Conservation (phyloP, 2,888 invertebrate genomes). For the Pyrrhia umbra region DNA sequence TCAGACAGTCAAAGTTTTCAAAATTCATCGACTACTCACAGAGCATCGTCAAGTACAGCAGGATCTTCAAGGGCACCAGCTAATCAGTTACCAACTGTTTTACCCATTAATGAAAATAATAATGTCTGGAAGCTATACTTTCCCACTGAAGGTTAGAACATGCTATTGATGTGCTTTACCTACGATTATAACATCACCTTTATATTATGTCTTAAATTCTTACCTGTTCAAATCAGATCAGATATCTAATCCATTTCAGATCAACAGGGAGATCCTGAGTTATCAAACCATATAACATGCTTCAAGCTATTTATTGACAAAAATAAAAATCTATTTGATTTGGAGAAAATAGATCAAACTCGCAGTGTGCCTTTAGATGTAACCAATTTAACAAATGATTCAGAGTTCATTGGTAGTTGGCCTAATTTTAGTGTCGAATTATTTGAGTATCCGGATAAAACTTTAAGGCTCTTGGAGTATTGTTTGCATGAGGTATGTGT, state of each 20-base stretch:
- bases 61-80: slow-evolving; percentile 81
- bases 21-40: slow-evolving; percentile 71
- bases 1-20: slow-evolving; percentile 73
- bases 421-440: slow-evolving; percentile 92
- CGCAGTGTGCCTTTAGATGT: slow-evolving; percentile 91
- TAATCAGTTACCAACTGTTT: slow-evolving; percentile 80
- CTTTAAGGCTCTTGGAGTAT: slow-evolving; percentile 93
- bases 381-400: slow-evolving; percentile 88
- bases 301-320: slow-evolving; percentile 79
- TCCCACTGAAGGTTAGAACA: slow-evolving; percentile 90
- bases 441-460: slow-evolving; percentile 91
- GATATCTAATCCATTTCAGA: slow-evolving; percentile 70
- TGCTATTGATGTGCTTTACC: background rate
- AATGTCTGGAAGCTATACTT: slow-evolving; percentile 95
- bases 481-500: slow-evolving; percentile 93
- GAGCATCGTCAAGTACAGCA: slow-evolving; percentile 69
- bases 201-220: background rate
- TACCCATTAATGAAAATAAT: slow-evolving; percentile 84
- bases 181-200: background rate
- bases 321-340: slow-evolving; percentile 84
- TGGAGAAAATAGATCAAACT: slow-evolving; percentile 90
- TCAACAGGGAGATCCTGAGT: slow-evolving; percentile 75
- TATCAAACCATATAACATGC: slow-evolving; percentile 68
- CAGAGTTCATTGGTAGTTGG: slow-evolving; percentile 91
- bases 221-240: too few relatives aligned